These are phyloP conservation scores for Lasioglossum baleicum DNA, from an alignment of 1,140 invertebrate genomes.

Conservation along the genomic window DNA sequence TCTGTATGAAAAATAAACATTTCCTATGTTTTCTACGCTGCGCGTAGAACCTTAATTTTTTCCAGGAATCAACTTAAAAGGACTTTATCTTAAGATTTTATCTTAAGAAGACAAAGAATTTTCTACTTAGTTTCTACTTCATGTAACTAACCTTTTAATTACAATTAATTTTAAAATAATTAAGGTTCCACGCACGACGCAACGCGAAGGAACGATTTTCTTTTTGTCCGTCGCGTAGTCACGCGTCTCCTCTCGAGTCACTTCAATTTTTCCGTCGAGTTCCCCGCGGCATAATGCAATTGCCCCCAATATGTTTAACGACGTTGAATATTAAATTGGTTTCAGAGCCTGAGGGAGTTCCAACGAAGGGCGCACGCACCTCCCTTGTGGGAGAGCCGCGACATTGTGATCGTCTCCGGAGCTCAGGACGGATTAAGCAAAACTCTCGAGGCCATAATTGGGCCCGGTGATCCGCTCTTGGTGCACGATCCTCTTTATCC, in stretches of 20 bases:
- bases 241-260: conserved; percentile 1
- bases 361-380: conserved; percentile 85
- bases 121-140: too few relatives aligned
- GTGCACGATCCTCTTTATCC: conserved; percentile 86
- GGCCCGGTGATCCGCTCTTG: conserved; percentile 85
- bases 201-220: not conserved
- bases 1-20: too few relatives aligned
- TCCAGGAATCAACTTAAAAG: too few relatives aligned
- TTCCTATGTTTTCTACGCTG: too few relatives aligned
- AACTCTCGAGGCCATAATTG: conserved; percentile 84
- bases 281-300: conserved; percentile 45
- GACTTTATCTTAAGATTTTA: too few relatives aligned
- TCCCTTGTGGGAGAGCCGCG: conserved; percentile 82
- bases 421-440: conserved; percentile 89
- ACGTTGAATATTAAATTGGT: conserved; percentile 61
- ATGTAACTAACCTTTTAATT: too few relatives aligned
- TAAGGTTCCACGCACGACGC: not conserved
- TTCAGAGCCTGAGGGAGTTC: conserved; percentile 82
- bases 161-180: too few relatives aligned
- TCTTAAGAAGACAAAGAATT: too few relatives aligned
- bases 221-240: not conserved
- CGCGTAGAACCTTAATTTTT: too few relatives aligned
- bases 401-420: conserved; percentile 86
- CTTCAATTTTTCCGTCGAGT: conserved; percentile 1
- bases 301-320: conserved; percentile 59